These are phyloP conservation scores for Drosophila stalkeri DNA, from an alignment of 2,888 invertebrate genomes.

Conservation along the genomic window DNA sequence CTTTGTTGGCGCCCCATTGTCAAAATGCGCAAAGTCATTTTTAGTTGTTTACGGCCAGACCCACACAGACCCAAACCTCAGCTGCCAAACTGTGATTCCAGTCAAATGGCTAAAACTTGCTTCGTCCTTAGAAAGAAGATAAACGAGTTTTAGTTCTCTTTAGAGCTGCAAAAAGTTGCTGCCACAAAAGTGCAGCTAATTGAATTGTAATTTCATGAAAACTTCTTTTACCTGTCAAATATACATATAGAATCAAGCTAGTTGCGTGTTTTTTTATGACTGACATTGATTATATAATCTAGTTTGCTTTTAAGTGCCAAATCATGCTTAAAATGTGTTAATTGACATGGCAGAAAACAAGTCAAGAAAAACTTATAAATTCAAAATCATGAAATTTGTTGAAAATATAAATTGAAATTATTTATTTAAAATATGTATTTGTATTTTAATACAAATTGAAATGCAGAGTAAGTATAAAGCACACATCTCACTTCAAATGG, in stretches of 20 bases:
- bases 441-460: not conserved
- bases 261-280: not conserved
- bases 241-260: not conserved
- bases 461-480: not conserved
- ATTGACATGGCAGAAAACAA: not conserved
- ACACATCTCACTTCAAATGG: not conserved
- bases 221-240: not conserved
- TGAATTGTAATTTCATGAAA: slow-evolving; percentile 12
- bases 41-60: slow-evolving; percentile 44
- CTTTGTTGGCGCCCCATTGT: slow-evolving; percentile 57
- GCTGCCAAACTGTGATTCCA: slow-evolving; percentile 38
- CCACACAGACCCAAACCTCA: not conserved
- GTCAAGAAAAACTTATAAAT: not conserved
- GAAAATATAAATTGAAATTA: not conserved
- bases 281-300: not conserved
- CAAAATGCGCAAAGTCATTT: slow-evolving; percentile 55
- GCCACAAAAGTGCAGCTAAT: slow-evolving; percentile 15
- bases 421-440: not conserved
- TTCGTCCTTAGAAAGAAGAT: slow-evolving; percentile 19
- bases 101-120: slow-evolving; percentile 32
- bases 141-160: slow-evolving; percentile 24
- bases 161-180: not conserved
- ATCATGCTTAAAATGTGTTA: not conserved
- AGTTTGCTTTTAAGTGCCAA: not conserved
- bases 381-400: not conserved